Evolutionary conservation across 2,113 vertebrate genomes (phyloP).

Genomic region (Python bivittatus): DNA sequence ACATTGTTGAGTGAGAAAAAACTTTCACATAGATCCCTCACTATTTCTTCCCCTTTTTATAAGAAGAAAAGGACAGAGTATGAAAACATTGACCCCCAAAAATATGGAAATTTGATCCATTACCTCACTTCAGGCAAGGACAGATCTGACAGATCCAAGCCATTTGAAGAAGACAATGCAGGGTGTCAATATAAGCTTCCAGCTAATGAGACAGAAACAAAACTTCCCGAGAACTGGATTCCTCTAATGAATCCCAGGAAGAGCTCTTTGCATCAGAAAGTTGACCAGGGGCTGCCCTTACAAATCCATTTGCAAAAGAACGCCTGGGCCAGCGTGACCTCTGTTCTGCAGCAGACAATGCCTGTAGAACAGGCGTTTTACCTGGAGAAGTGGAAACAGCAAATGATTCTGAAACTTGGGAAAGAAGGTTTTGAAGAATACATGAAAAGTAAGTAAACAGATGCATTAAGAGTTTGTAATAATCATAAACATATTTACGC

Average conservation of each 20-base stretch:
- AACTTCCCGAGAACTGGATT: slow-evolving; percentile 66
- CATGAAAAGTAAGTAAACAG: slow-evolving; percentile 78
- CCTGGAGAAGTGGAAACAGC: slow-evolving; percentile 90
- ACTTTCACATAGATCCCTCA: slow-evolving; percentile 55
- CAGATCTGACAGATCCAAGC: slow-evolving; percentile 78
- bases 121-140: slow-evolving; percentile 78
- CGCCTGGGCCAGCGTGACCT: slow-evolving; percentile 83
- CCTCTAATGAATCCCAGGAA: slow-evolving; percentile 77
- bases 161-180: slow-evolving; percentile 79
- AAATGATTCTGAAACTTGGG: slow-evolving; percentile 87
- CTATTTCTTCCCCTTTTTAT: slow-evolving; percentile 62
- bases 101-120: slow-evolving; percentile 83
- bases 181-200: slow-evolving; percentile 67
- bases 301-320: slow-evolving; percentile 74
- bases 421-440: slow-evolving; percentile 90
- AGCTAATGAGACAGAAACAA: slow-evolving; percentile 42
- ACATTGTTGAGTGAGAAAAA: slow-evolving; percentile 49
- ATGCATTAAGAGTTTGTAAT: background rate
- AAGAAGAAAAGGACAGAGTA: slow-evolving; percentile 83
- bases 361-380: slow-evolving; percentile 82
- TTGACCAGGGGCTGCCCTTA: slow-evolving; percentile 57
- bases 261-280: slow-evolving; percentile 34
- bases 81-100: slow-evolving; percentile 80
- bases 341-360: slow-evolving; percentile 88
- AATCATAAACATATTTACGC: no score